Base-by-base conservation (phyloP, 2,113 vertebrate genomes). In the Aplodontia rufa region DNA sequence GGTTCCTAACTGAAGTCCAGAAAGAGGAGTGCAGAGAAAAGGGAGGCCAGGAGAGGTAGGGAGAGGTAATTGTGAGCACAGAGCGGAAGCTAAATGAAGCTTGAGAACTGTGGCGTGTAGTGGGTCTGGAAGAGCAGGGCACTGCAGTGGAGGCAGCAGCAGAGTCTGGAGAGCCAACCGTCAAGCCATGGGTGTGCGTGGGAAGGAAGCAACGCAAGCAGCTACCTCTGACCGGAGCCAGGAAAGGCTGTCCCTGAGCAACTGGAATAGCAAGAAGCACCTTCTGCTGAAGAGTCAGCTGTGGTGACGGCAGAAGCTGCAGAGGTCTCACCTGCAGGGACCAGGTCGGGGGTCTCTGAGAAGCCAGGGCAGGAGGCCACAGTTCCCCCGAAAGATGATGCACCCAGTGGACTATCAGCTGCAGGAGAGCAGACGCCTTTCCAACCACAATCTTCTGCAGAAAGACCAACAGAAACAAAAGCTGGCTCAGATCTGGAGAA, bases 81-180 rank as follows among this genome's bases (percentile, higher is more conserved):
- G 98, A 98, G 95, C 98, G 98, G 37, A 97, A 98, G 89, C 93
- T n/a, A 93, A 3, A 93, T 93, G 75, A 93, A 20, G 35, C 74
- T 94, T 87, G 88, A 82, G 93, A 97, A 79, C 79, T 97, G 85
- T 87, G 90, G 94, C 60, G 53, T 93, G 35, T 91, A 80, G 12
- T 55, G 51, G 60, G 0, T 2, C 19, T 79, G 69, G 91, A 97
- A 84, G 87, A 96, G 55, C 87, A 80, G 83, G 66, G 42, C 30
- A 58, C 87, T 93, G 51, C 40, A 96, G 78, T 96, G 32, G 66
- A 6, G 11, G 92, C 91, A 96, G 97, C 97, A 86, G 91, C 93
- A 87, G 82, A 91, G 87, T 76, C 87, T 92, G 58, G 93, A 98
- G 81, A 85, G 37, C 16, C 82, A 51, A 75, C 58, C 71, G 93